Base-by-base conservation (phyloP, 2,797 vertebrate species). In the Periophthalmus magnuspinnatus region DNA sequence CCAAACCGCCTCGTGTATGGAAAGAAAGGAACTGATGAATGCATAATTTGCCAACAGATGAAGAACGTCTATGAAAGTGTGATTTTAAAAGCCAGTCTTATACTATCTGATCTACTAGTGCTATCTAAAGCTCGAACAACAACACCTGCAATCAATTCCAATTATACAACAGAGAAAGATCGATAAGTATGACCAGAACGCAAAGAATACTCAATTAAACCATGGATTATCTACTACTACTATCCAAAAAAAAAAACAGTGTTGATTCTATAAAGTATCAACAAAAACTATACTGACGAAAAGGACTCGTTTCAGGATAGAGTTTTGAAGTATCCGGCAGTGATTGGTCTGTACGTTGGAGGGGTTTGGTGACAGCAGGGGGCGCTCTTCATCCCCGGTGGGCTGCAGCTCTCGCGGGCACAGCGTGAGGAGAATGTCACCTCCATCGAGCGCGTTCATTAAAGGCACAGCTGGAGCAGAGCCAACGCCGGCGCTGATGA, bases 391-490 rank as follows among this genome's bases (percentile, higher is more conserved):
- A 85, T 87, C 85, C 85, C 80, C 75, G 14, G 55, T 65, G 69
- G 82, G 82, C 75, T 80, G 68, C 8, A 48, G 67, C 74, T 77
- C 78, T 86, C 83, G 80, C 85, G 75, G 65, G 60, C 72, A 28
- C 68, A 70, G 77, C 69, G 9, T 67, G 84, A 80, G 74, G 80
- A 78, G 90, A 92, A 92, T 89, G 88, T 88, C 91, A 91, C 75
- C 82, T 81, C 84, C 76, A 55, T 56, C 72, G 82, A 28, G 66
- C 75, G 78, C 76, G 5, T 68, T 88, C 79, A 78, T 88, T 86
- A 87, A 82, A 50, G 71, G 67, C 78, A 63, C 75, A 71, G 79
- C 74, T 70, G 86, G 85, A 80, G 34, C 22, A 22, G 60, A 5
- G 74, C 76, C 78, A 70, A 65, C 69, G 77, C 71, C 22, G 3